These are phyloP conservation scores for Gonocerus acuteangulatus DNA, from an alignment of 2,888 invertebrate genomes.

Conservation along the genomic window DNA sequence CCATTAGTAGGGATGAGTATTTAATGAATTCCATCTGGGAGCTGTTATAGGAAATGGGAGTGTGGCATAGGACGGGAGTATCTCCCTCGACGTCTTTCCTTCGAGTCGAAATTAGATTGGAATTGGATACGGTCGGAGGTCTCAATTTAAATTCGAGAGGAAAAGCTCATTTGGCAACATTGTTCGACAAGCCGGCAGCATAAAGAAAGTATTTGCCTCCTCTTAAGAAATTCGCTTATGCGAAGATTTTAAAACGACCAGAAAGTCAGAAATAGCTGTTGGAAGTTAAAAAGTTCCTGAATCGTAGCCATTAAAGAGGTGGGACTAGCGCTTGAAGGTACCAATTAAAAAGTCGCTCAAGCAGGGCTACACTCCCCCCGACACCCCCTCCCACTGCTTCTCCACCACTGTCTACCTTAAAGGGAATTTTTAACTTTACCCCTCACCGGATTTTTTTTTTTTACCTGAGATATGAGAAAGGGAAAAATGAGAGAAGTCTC, in stretches of 20 bases:
- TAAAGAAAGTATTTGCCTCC: background rate
- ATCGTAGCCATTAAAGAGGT: background rate
- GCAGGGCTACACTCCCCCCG: background rate
- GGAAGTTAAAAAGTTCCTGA: background rate
- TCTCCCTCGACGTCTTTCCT: too few species aligned
- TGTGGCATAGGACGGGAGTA: too few species aligned
- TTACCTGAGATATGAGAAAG: too few species aligned
- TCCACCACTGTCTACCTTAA: background rate
- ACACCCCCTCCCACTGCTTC: background rate
- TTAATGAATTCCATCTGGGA: too few species aligned
- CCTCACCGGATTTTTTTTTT: background rate
- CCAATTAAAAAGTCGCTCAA: slow-evolving; percentile 6
- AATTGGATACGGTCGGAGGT: too few species aligned
- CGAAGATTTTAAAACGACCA: background rate
- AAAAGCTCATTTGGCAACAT: background rate
- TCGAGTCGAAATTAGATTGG: too few species aligned
- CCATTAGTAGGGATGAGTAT: too few species aligned
- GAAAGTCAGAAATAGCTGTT: slow-evolving; percentile 9
- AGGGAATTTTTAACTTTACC: slow-evolving; percentile 1
- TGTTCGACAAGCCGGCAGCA: background rate
- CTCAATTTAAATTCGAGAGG: too few species aligned
- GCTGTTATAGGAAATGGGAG: too few species aligned
- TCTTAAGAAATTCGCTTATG: background rate
- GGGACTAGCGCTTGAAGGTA: background rate
- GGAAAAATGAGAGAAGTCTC: too few species aligned